phyloP scores from a whole-genome alignment of 2,113 vertebrate species.

The Ceratotherium simum region DNA sequence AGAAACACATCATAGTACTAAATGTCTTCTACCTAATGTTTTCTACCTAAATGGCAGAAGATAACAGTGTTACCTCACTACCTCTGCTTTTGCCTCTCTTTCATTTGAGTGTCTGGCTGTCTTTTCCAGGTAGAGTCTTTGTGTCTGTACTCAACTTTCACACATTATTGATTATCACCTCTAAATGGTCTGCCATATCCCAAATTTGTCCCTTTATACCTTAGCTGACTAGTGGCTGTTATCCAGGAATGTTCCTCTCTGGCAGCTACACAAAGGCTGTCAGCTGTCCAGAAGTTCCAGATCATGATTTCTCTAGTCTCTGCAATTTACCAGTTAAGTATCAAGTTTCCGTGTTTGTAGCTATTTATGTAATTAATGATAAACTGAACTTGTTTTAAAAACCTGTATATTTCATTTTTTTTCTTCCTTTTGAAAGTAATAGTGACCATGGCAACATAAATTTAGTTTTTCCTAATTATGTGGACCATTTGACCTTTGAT shows the following conservation, averaged over 20 bases:
- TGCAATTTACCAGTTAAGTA: not conserved
- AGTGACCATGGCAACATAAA: not conserved
- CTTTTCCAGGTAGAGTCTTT: not conserved
- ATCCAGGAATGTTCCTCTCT: not conserved
- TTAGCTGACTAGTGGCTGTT: not conserved
- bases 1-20: not conserved
- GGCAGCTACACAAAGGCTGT: not conserved
- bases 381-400: not conserved
- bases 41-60: not conserved
- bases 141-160: not conserved
- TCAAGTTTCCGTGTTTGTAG: not conserved
- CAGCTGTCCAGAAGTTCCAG: not conserved
- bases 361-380: not conserved
- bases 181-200: not conserved
- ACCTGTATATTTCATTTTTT: not conserved
- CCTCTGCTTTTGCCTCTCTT: not conserved
- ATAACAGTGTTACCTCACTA: not conserved
- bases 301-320: not conserved
- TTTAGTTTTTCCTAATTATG: not conserved
- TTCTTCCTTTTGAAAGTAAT: not conserved
- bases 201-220: not conserved
- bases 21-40: not conserved
- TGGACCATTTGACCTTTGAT: not conserved
- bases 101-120: not conserved
- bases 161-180: not conserved